phyloP scores from a whole-genome alignment of 2,797 vertebrate species.

The Mallotus villosus region DNA sequence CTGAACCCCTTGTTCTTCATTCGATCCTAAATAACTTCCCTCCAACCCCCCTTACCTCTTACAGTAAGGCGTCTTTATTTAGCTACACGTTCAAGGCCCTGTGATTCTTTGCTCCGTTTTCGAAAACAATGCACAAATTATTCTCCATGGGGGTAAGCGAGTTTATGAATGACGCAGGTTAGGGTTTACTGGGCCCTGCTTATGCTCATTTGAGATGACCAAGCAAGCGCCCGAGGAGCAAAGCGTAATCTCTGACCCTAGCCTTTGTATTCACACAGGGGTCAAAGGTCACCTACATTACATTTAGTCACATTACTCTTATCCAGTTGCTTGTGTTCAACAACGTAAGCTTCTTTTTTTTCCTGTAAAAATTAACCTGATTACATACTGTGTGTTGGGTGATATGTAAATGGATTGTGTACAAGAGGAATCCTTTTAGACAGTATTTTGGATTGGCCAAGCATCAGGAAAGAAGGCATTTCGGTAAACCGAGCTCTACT shows the following conservation, averaged over 20 bases:
- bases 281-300: conserved; percentile 22
- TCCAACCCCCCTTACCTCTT: not conserved
- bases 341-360: not conserved
- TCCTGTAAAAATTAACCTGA: not conserved
- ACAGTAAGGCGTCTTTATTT: not conserved
- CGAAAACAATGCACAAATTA: conserved; percentile 1
- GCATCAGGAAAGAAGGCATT: too few relatives aligned
- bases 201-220: conserved; percentile 13
- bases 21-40: not conserved
- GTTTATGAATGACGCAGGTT: conserved; percentile 7
- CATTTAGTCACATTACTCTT: too few relatives aligned
- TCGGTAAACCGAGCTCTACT: too few relatives aligned
- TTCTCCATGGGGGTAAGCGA: conserved; percentile 10
- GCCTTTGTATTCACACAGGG: not conserved
- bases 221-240: conserved; percentile 9
- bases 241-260: conserved; percentile 14
- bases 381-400: not conserved
- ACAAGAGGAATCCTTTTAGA: too few relatives aligned
- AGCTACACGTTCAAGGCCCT: too few relatives aligned
- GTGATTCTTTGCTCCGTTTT: not conserved
- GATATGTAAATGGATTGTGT: too few relatives aligned
- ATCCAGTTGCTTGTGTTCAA: conserved; percentile 7
- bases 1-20: not conserved
- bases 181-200: conserved; percentile 17
- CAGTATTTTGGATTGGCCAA: too few relatives aligned